phyloP scores from a whole-genome alignment of 2,888 invertebrate species.

The Rhabditophanes sp. region DNA sequence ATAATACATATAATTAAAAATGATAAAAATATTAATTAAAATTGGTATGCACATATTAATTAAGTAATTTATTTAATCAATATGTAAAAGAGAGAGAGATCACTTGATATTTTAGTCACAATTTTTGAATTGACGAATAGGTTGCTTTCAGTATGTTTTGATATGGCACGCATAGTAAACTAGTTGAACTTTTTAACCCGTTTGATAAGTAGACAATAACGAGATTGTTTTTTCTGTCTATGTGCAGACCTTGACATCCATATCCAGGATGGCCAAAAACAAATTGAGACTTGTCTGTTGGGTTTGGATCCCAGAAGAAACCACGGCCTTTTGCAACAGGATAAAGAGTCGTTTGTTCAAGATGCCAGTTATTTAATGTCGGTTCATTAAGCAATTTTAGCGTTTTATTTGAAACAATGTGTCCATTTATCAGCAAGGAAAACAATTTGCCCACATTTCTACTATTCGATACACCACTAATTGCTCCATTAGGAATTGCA shows the following conservation, averaged over 20 bases:
- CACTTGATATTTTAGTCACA: background rate
- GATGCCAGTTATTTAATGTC: conserved; percentile 30
- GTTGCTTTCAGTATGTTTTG: conserved; percentile 21
- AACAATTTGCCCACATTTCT: conserved; percentile 22
- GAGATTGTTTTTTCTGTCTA: conserved; percentile 21
- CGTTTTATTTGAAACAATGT: conserved; percentile 20
- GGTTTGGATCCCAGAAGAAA: conserved; percentile 36
- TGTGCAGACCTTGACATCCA: conserved; percentile 31
- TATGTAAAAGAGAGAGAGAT: too few relatives aligned
- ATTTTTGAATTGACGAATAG: conserved; percentile 11
- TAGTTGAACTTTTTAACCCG: conserved; percentile 33
- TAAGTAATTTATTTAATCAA: background rate
- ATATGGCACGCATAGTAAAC: conserved; percentile 28
- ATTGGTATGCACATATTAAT: too few relatives aligned
- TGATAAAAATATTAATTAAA: too few relatives aligned
- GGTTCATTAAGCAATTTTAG: conserved; percentile 18
- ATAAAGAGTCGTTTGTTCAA: conserved; percentile 27
- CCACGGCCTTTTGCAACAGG: conserved; percentile 38
- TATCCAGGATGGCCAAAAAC: conserved; percentile 38
- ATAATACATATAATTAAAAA: too few relatives aligned
- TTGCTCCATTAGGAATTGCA: conserved; percentile 21
- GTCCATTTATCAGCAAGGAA: conserved; percentile 19
- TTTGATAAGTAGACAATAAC: conserved; percentile 28
- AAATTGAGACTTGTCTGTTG: conserved; percentile 21
- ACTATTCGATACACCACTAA: conserved; percentile 26